A percentile compares a stretch with the other conserved stretches of the same genome.
Evolutionary conservation across 2,113 vertebrate species (phyloP).

Genomic region (Oxyruncus cristatus): DNA sequence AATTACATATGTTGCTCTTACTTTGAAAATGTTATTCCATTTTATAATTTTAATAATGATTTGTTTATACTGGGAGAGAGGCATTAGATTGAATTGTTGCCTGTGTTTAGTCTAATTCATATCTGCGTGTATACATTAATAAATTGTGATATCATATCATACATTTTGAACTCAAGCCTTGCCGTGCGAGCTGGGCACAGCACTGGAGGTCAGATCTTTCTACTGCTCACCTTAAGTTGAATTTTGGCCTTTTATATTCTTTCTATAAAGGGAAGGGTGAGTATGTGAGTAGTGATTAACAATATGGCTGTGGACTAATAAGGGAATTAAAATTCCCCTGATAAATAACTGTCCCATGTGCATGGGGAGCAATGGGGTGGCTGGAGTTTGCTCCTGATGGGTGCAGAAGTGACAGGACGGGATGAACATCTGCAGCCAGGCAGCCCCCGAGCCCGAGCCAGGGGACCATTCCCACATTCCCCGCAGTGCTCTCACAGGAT

Average conservation of each 20-base stretch:
- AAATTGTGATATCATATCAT: slow-evolving; percentile 17
- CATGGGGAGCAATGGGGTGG: neutral
- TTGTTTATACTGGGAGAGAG: slow-evolving; percentile 68
- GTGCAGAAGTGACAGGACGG: neutral
- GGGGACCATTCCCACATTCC: slow-evolving; percentile 27
- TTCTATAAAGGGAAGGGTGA: neutral
- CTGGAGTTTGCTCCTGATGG: neutral
- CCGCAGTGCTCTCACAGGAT: neutral
- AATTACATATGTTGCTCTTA: slow-evolving; percentile 72
- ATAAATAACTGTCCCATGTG: accelerated
- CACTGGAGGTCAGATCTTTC: neutral
- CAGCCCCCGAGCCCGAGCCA: neutral
- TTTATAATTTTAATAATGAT: slow-evolving; percentile 72
- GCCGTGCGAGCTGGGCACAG: neutral
- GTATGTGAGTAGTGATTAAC: neutral
- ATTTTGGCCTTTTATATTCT: neutral
- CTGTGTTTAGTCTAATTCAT: slow-evolving; percentile 66
- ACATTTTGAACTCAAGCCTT: slow-evolving; percentile 34
- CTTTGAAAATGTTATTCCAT: slow-evolving; percentile 68
- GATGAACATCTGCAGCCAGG: slow-evolving; percentile 35
- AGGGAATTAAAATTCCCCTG: neutral
- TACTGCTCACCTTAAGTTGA: neutral
- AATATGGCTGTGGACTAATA: neutral
- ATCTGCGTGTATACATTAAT: slow-evolving; percentile 51
- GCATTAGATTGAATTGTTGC: slow-evolving; percentile 57